Percentiles rank a stretch among this genome's conserved stretches.
These are phyloP conservation scores for Anser cygnoides DNA, from an alignment of 2,113 vertebrate genomes.

Conservation along the genomic window DNA sequence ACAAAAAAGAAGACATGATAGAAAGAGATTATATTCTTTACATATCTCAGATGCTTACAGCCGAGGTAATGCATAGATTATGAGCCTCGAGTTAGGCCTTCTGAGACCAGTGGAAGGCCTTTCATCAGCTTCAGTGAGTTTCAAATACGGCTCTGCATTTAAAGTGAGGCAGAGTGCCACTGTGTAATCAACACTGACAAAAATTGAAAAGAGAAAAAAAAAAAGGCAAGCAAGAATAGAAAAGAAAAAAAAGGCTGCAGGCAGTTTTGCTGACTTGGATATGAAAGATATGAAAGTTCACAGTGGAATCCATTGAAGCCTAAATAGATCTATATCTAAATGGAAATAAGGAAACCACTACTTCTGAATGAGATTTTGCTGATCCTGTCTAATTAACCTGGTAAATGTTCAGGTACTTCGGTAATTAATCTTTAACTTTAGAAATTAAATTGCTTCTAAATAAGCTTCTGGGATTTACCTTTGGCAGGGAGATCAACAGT, in stretches of 20 bases:
- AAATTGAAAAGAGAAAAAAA: background rate
- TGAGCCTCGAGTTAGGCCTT: background rate
- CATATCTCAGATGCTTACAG: background rate
- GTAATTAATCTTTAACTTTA: conserved; percentile 58
- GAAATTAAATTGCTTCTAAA: conserved; percentile 36
- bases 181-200: background rate
- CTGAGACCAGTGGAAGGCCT: background rate
- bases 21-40: conserved; percentile 27
- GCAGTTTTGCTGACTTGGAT: conserved; percentile 28
- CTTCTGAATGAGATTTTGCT: conserved; percentile 55
- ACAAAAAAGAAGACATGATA: conserved; percentile 37
- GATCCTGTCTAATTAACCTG: conserved; percentile 53
- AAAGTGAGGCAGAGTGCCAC: background rate
- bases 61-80: background rate
- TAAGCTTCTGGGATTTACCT: conserved; percentile 20
- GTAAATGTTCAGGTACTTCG: conserved; percentile 38
- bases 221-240: background rate
- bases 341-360: conserved; percentile 47
- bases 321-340: conserved; percentile 42
- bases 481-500: conserved; percentile 7
- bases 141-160: background rate
- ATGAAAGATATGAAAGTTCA: background rate
- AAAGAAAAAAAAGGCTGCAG: background rate
- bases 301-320: background rate
- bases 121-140: background rate